These are phyloP conservation scores for Protobothrops flavoviridis DNA, from an alignment of 2,113 vertebrate genomes.

Conservation along the genomic window DNA sequence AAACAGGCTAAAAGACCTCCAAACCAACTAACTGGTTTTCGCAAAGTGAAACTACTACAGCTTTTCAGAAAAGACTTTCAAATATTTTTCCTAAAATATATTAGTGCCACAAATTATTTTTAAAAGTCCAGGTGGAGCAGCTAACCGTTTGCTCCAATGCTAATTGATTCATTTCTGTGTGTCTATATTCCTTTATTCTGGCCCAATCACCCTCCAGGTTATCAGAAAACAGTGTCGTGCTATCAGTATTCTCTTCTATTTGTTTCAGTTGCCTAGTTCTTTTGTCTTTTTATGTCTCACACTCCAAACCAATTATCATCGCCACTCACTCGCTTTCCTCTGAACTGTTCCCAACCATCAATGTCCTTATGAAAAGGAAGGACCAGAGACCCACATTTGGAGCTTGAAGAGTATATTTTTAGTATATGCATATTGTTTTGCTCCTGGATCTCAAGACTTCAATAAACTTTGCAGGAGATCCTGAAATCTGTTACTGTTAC, in stretches of 20 bases:
- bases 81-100: neutral
- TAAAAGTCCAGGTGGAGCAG: neutral
- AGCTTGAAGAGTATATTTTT: neutral
- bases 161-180: neutral
- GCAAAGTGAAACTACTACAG: neutral
- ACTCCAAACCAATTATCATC: slow-evolving; percentile 10
- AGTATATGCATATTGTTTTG: neutral
- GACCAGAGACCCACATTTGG: neutral
- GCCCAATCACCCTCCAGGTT: neutral
- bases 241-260: neutral
- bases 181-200: neutral
- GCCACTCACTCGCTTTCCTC: slow-evolving; percentile 5
- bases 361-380: slow-evolving; percentile 1
- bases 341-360: slow-evolving; percentile 18
- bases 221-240: neutral
- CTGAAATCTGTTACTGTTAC: neutral
- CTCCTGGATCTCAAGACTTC: neutral
- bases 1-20: neutral
- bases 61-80: neutral
- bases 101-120: neutral
- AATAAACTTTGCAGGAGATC: neutral
- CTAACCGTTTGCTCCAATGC: neutral
- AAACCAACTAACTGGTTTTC: neutral
- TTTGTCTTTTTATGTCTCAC: slow-evolving; percentile 8
- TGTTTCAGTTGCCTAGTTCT: slow-evolving; percentile 15